Evolutionary conservation across 2,888 invertebrate species (phyloP), one percentile per base, ranked within the genome.

Genomic region (Apodemia zela): DNA sequence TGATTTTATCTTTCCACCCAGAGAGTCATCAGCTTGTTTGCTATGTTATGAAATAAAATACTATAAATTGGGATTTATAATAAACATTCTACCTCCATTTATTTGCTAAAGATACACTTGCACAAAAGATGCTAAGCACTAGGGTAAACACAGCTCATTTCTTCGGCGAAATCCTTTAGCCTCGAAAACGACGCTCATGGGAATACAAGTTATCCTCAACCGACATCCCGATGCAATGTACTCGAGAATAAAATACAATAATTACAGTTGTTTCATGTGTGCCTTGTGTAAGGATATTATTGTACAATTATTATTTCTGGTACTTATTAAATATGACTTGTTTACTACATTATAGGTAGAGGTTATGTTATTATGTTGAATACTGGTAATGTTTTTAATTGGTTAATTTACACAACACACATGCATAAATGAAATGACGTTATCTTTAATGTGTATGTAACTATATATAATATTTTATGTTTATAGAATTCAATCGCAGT

Each of bases 351-450:
- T 51, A 51, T 38, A 38, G 11, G 38, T 38, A 38, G 38, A 11
- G 38, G 38, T 38, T 38, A 11, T 33, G 8, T 33, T 51, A 18
- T 21, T 51, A 51, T 51, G 17, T 21, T 51, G 51, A 38, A 38
- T 13, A 13, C 38, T 33, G 33, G 21, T 11, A 21, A 51, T 10
- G 51, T 51, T 11, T 25, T 17, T 51, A 51, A 51, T 51, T 51
- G 51, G 11, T 18, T 21, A 51, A 51, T 79, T 75, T 76, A 47
- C 29, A 72, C 75, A 76, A 8, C 4, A 25, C 8, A 1, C 8
- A 7, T 33, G 8, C 33, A 8, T 33, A 8, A 33, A 8, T n/a
- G n/a, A n/a, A n/a, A n/a, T n/a, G n/a, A n/a, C n/a, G n/a, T n/a
- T n/a, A n/a, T n/a, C n/a, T n/a, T n/a, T 33, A 7, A 33, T 33